Evolutionary conservation across 2,113 vertebrate genomes (phyloP).

Genomic region (Vidua macroura): DNA sequence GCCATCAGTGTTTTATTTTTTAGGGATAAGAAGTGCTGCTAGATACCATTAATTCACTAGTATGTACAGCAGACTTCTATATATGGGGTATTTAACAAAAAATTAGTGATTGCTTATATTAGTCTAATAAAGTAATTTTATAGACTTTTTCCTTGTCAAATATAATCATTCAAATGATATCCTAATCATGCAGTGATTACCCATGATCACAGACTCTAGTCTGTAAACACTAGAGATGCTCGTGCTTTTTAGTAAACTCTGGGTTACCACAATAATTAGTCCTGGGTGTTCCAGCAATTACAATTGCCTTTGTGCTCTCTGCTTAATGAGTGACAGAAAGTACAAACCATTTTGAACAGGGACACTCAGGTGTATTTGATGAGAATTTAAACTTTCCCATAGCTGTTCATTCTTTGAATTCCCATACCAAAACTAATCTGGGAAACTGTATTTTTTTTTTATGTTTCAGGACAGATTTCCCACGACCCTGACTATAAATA

Average conservation of each 20-base stretch:
- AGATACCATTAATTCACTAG: background rate
- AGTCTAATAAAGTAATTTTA: background rate
- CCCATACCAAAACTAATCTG: conserved; percentile 47
- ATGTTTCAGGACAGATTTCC: conserved; percentile 35
- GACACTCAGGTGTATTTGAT: conserved; percentile 46
- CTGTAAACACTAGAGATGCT: background rate
- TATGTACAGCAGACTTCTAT: background rate
- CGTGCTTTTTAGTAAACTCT: accelerated
- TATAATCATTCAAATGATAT: background rate
- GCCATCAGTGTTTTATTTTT: background rate
- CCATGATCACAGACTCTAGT: background rate
- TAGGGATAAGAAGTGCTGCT: background rate
- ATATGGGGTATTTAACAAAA: background rate
- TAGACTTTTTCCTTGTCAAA: background rate
- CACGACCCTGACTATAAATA: conserved; percentile 60
- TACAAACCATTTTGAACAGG: background rate
- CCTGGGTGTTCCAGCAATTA: background rate
- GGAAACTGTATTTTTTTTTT: conserved; percentile 29
- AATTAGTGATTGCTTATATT: background rate
- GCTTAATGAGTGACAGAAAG: background rate
- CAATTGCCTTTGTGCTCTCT: background rate
- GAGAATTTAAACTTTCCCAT: conserved; percentile 57
- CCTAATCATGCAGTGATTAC: background rate
- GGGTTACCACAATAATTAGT: background rate
- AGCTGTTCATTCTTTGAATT: conserved; percentile 50